Evolutionary conservation across 2,797 vertebrate species (phyloP).

Genomic region (Tenualosa ilisha): DNA sequence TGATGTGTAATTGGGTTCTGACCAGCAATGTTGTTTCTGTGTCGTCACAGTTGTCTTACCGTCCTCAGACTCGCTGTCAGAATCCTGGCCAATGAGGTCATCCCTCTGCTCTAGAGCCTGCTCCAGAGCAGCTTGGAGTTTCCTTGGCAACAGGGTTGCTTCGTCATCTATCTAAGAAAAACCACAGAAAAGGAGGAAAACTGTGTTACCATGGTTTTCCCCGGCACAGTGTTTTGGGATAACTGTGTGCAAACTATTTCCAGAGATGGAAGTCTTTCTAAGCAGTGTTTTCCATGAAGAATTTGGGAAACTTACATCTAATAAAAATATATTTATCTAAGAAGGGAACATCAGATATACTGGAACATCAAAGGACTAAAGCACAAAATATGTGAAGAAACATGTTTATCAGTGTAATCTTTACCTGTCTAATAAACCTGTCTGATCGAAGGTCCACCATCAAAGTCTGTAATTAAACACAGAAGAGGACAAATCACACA

Average conservation of each 20-base stretch:
- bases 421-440: conserved; percentile 95
- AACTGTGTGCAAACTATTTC: background rate
- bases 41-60: conserved; percentile 71
- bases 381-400: background rate
- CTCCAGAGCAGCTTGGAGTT: conserved; percentile 95
- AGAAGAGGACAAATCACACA: background rate
- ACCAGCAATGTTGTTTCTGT: background rate
- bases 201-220: background rate
- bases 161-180: conserved; percentile 92
- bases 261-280: background rate
- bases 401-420: conserved; percentile 10
- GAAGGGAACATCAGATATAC: background rate
- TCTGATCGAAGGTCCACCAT: conserved; percentile 97
- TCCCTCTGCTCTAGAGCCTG: conserved; percentile 96
- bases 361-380: background rate
- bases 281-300: background rate
- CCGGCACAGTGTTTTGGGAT: background rate
- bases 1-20: background rate
- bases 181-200: background rate
- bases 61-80: conserved; percentile 97
- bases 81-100: conserved; percentile 94
- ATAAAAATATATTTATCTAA: background rate
- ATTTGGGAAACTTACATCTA: background rate
- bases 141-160: conserved; percentile 93
- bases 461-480: conserved; percentile 80